Conservation (phyloP, 2,888 invertebrate genomes). For the Tachystola acroxantha region DNA sequence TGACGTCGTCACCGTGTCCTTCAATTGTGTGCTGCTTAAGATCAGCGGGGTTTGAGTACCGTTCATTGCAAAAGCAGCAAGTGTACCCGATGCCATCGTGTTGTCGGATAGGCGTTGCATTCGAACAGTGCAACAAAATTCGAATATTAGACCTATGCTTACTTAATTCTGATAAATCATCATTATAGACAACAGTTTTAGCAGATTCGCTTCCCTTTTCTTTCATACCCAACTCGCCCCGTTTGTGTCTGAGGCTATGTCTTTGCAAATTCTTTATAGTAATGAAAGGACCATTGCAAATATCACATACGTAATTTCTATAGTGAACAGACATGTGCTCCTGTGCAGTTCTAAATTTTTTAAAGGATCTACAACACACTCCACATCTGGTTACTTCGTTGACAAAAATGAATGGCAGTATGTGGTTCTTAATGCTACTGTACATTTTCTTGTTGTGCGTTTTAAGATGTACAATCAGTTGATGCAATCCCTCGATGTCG, state of each 20-base stretch:
- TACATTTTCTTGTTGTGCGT: not conserved
- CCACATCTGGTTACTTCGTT: constrained; percentile 22
- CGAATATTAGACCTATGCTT: constrained; percentile 40
- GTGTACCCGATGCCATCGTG: constrained; percentile 36
- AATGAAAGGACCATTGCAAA: not conserved
- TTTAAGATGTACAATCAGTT: not conserved
- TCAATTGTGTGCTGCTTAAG: constrained; percentile 44
- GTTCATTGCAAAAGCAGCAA: constrained; percentile 39
- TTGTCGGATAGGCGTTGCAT: constrained; percentile 46
- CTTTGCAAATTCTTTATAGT: constrained; percentile 11
- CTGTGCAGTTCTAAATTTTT: constrained; percentile 25
- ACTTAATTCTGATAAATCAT: constrained; percentile 14
- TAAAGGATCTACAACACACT: constrained; percentile 25
- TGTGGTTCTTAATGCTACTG: constrained; percentile 12
- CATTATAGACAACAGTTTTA: too few relatives aligned
- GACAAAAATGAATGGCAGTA: constrained; percentile 31
- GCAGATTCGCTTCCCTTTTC: constrained; percentile 24
- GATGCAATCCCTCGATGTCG: not conserved
- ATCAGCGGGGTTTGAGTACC: constrained; percentile 30
- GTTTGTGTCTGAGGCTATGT: constrained; percentile 50
- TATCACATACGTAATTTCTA: constrained; percentile 7
- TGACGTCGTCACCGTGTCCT: constrained; percentile 26
- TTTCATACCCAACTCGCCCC: constrained; percentile 51
- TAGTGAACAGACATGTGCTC: constrained; percentile 17
- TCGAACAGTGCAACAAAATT: constrained; percentile 37